These are phyloP conservation scores for Neogobius melanostomus DNA, from an alignment of 2,113 vertebrate genomes.

Conservation along the genomic window DNA sequence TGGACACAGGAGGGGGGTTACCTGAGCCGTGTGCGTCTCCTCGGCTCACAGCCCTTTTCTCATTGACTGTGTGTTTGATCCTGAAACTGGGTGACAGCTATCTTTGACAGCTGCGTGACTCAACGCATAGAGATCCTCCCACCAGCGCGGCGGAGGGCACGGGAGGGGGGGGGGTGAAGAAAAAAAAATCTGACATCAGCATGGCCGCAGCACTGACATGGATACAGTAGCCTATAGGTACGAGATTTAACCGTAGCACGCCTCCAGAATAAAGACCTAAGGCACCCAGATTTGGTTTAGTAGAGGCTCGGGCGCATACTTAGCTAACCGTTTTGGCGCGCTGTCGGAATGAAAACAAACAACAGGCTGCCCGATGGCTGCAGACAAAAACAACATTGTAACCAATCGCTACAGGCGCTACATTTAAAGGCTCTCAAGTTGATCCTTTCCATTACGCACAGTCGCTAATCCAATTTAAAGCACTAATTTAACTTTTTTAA, in stretches of 20 bases:
- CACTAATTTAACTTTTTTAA: neutral
- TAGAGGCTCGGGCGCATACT: neutral
- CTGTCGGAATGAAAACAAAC: constrained; percentile 32
- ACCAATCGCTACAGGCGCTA: neutral
- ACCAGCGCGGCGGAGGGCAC: constrained; percentile 61
- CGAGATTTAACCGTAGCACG: constrained; percentile 23
- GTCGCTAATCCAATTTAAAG: neutral
- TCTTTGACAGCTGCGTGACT: constrained; percentile 86
- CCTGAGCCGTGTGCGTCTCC: constrained; percentile 71
- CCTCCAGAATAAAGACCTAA: neutral
- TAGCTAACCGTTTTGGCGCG: constrained; percentile 23
- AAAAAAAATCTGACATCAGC: constrained; percentile 74
- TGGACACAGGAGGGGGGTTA: constrained; percentile 50
- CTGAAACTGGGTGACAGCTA: constrained; percentile 82
- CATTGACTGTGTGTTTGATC: constrained; percentile 79
- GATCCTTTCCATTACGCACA: neutral
- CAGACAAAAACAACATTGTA: constrained; percentile 34
- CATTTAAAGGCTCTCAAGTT: neutral
- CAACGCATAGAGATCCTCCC: constrained; percentile 78
- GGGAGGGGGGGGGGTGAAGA: neutral
- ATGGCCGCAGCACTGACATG: constrained; percentile 64
- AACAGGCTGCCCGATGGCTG: constrained; percentile 40
- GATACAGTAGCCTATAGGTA: constrained; percentile 33
- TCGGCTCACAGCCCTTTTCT: constrained; percentile 65
- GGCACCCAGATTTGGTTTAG: neutral